phyloP scores from a whole-genome alignment of 2,888 invertebrate genomes.

The Unio pictorum region DNA sequence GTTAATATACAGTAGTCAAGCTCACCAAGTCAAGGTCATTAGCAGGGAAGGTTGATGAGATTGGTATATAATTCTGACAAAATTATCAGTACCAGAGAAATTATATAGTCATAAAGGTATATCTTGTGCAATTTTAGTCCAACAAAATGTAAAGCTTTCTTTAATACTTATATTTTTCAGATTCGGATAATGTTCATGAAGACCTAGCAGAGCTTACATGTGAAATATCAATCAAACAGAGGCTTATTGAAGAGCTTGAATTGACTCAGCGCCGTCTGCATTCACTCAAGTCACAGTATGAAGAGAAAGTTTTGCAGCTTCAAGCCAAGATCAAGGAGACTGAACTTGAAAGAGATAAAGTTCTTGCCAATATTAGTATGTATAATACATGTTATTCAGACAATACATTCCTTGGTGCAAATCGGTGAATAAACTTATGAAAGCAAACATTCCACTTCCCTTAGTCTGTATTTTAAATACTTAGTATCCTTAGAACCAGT shows the following conservation, averaged over 20 bases:
- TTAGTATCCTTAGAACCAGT: too few relatives aligned
- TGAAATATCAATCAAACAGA: slow-evolving; percentile 95
- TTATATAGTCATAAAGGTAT: not conserved
- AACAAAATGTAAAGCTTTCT: not conserved
- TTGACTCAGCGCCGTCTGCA: slow-evolving; percentile 88
- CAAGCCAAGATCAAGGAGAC: slow-evolving; percentile 89
- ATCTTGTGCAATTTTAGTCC: not conserved
- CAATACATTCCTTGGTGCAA: too few relatives aligned
- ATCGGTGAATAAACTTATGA: too few relatives aligned
- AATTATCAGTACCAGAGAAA: too few relatives aligned
- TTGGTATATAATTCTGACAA: too few relatives aligned
- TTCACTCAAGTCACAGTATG: slow-evolving; percentile 90
- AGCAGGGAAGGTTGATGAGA: too few relatives aligned
- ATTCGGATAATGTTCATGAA: slow-evolving; percentile 75
- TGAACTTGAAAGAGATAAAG: slow-evolving; percentile 91
- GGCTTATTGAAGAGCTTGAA: slow-evolving; percentile 94
- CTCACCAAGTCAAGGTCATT: too few relatives aligned
- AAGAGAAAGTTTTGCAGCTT: slow-evolving; percentile 88
- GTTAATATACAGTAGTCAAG: too few relatives aligned
- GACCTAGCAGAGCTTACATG: slow-evolving; percentile 91
- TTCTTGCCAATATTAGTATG: slow-evolving; percentile 75
- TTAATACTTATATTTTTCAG: slow-evolving; percentile 22
- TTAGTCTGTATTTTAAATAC: too few relatives aligned
- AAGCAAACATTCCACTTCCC: too few relatives aligned
- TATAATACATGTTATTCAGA: not conserved